phyloP scores from a whole-genome alignment of 1,140 invertebrate genomes.

The Drosophila pectinifera region DNA sequence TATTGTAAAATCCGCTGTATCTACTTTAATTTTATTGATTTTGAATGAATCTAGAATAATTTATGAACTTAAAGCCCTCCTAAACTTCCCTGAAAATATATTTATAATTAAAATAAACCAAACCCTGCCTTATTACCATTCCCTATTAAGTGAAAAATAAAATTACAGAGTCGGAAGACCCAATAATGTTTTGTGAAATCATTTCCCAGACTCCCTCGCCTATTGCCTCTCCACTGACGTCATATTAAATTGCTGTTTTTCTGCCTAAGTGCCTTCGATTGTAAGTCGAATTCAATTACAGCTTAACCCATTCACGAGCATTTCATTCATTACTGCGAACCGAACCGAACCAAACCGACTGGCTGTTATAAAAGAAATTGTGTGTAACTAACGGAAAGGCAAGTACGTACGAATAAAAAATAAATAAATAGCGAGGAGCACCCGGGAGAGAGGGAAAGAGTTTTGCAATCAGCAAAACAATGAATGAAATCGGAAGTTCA shows the following conservation, averaged over 20 bases:
- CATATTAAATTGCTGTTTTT: slow-evolving; percentile 22
- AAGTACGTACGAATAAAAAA: slow-evolving; percentile 25
- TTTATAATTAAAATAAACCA: not conserved
- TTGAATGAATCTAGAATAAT: not conserved
- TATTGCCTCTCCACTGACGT: slow-evolving; percentile 19
- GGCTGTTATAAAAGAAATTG: slow-evolving; percentile 47
- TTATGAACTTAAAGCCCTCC: not conserved
- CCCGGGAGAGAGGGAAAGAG: slow-evolving; percentile 40
- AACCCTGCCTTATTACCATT: too few relatives aligned
- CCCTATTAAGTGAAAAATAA: not conserved
- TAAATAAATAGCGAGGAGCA: slow-evolving; percentile 14
- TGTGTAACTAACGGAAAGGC: slow-evolving; percentile 50
- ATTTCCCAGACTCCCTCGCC: not conserved
- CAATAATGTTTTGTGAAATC: not conserved
- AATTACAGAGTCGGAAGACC: not conserved
- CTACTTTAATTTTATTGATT: not conserved
- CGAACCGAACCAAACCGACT: slow-evolving; percentile 4
- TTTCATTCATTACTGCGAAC: slow-evolving; percentile 54
- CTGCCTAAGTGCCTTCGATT: slow-evolving; percentile 44
- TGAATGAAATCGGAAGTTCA: slow-evolving; percentile 78
- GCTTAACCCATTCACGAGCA: slow-evolving; percentile 48
- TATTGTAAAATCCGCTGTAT: too few relatives aligned
- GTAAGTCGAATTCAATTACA: slow-evolving; percentile 60
- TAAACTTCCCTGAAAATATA: not conserved
- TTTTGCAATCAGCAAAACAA: slow-evolving; percentile 64